Conservation (phyloP, 2,113 vertebrate species). For the Dipodomys spectabilis region DNA sequence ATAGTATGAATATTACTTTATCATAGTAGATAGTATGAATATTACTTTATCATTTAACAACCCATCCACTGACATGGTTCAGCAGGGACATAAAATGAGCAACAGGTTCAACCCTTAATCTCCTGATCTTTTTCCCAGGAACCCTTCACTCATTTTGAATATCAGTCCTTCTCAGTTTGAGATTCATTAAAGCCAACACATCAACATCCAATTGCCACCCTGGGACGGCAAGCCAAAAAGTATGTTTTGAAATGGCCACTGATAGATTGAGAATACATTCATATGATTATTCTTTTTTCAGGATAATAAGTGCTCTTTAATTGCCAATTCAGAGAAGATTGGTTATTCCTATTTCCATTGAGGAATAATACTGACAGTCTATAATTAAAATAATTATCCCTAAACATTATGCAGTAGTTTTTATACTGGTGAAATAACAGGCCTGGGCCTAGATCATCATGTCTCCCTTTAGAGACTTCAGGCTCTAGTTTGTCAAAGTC, state of each 20-base stretch:
- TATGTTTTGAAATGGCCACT: constrained; percentile 58
- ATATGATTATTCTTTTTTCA: constrained; percentile 22
- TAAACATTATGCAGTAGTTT: constrained; percentile 13
- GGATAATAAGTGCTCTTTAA: constrained; percentile 57
- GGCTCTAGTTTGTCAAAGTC: background rate
- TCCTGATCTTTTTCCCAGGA: background rate
- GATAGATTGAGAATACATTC: constrained; percentile 29
- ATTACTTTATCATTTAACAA: background rate
- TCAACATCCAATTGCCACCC: constrained; percentile 23
- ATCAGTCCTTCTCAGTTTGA: background rate
- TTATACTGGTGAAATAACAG: background rate
- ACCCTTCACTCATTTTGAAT: background rate
- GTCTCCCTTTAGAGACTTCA: background rate
- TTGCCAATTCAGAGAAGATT: constrained; percentile 65
- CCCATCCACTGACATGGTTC: background rate
- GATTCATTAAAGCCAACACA: constrained; percentile 22
- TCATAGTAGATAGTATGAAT: background rate
- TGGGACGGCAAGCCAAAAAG: background rate
- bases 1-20: background rate
- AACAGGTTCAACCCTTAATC: background rate
- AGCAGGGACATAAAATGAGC: background rate
- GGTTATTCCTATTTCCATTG: constrained; percentile 21
- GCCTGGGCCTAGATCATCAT: background rate
- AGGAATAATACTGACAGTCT: constrained; percentile 50
- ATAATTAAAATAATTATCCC: constrained; percentile 62